Evolutionary conservation across 1,140 invertebrate species (phyloP), one percentile per base, ranked within the genome.

Genomic region (Arion vulgaris): DNA sequence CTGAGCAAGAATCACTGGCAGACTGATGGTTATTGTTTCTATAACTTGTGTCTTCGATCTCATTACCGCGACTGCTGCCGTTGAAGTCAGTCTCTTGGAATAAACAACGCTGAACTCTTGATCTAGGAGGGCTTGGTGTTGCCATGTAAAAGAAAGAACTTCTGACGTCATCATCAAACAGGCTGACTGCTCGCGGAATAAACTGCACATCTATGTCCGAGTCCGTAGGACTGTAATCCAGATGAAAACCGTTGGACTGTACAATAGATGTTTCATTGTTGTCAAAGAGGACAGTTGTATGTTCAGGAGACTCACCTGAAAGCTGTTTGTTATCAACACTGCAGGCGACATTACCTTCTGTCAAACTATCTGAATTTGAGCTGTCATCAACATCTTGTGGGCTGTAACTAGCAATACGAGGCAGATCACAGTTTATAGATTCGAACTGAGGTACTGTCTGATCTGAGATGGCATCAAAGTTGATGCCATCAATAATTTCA

Each of bases 21-120:
- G 74, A 51, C 4, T 72, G 49, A 32, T 28, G 36, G 23, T 13
- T 26, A 49, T 38, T n/a, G 15, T 41, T 23, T 49, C 71, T 41
- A 23, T 73, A 73, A 38, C 38, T 39, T n/a, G 71, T 23, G 9
- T 49, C 28, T 73, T 49, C 38, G 19, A 39, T 9, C 4, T 41
- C 23, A 28, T n/a, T 28, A 13, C 71, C 28, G 38, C 23, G 2
- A 26, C 71, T 73, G 38, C 71, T 26, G 19, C 38, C 45, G 28
- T 53, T 76, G n/a, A 1, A 76, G 7, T n/a, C 76, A 66, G 76
- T 38, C 26, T 78, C 32, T n/a, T 45, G 5, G n/a, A 78, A 78
- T 19, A 78, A 26, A 78, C 76, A 78, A 26, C 76, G 51, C n/a
- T 78, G 76, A 0, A n/a, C 57, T 78, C 53, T 78, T 28, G 76